Conservation (phyloP, 2,797 vertebrate genomes). For the Aeoliscus strigatus region DNA sequence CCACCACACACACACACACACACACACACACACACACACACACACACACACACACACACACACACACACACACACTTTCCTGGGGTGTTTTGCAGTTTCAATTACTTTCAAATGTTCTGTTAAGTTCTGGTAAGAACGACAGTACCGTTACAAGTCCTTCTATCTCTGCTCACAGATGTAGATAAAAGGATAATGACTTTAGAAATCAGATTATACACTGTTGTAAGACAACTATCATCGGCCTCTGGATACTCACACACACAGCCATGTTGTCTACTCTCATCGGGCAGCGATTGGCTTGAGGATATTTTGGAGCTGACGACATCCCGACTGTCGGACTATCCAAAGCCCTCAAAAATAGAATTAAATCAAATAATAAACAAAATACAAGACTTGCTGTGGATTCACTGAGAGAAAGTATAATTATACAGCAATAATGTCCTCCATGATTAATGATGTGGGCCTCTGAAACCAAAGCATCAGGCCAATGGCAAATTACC, state of each 20-base stretch:
- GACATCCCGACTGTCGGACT: slow-evolving; percentile 26
- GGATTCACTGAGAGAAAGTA: slow-evolving; percentile 61
- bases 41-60: slow-evolving; percentile 1
- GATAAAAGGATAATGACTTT: not conserved
- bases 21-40: not conserved
- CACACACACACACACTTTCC: slow-evolving; percentile 44
- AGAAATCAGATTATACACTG: too few relatives aligned
- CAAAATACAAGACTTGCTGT: slow-evolving; percentile 41
- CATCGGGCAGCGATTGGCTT: slow-evolving; percentile 3
- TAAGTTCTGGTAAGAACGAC: slow-evolving; percentile 30
- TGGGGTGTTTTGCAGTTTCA: slow-evolving; percentile 49
- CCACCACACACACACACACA: too few relatives aligned
- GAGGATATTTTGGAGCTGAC: slow-evolving; percentile 24
- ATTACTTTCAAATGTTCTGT: slow-evolving; percentile 37
- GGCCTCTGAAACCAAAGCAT: slow-evolving; percentile 69
- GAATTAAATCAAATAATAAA: too few relatives aligned
- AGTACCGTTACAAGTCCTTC: not conserved
- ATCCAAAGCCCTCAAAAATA: too few relatives aligned
- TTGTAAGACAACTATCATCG: slow-evolving; percentile 7
- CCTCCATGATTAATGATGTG: slow-evolving; percentile 74
- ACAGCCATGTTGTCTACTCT: not conserved
- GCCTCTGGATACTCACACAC: not conserved
- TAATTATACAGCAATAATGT: slow-evolving; percentile 72
- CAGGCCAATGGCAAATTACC: slow-evolving; percentile 68
- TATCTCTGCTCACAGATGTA: slow-evolving; percentile 1